phyloP scores from a whole-genome alignment of 2,888 invertebrate species.

The Nymphalis polychloros region DNA sequence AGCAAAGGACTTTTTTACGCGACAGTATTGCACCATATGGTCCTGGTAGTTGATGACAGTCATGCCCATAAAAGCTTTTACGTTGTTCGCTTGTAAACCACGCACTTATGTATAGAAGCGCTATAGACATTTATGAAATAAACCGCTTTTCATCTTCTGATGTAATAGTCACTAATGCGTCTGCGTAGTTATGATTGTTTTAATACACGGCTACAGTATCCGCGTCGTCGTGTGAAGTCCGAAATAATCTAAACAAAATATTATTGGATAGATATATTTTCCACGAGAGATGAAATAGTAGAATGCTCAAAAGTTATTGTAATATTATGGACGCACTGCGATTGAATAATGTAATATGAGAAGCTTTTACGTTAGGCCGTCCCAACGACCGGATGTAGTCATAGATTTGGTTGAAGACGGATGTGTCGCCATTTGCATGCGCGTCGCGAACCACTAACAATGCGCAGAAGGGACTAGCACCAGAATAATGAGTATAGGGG shows the following conservation, averaged over 20 bases:
- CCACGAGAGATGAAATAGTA: background rate
- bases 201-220: background rate
- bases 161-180: constrained; percentile 8
- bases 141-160: constrained; percentile 18
- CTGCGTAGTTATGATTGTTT: background rate
- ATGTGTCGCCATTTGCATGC: constrained; percentile 75
- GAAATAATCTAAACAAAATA: background rate
- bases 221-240: background rate
- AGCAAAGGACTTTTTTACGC: constrained; percentile 45
- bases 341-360: constrained; percentile 35
- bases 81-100: constrained; percentile 57
- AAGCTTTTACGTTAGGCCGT: constrained; percentile 41
- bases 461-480: constrained; percentile 44
- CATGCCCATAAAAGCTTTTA: constrained; percentile 74
- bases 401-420: constrained; percentile 68
- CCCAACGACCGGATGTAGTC: constrained; percentile 63
- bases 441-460: constrained; percentile 54
- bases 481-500: constrained; percentile 45
- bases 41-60: constrained; percentile 59
- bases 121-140: constrained; percentile 28
- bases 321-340: constrained; percentile 12
- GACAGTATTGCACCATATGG: constrained; percentile 74
- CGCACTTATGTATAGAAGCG: constrained; percentile 39
- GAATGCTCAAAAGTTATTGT: background rate
- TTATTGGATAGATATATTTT: background rate